Conservation (phyloP, 2,113 vertebrate species). For the Nesoenas mayeri region DNA sequence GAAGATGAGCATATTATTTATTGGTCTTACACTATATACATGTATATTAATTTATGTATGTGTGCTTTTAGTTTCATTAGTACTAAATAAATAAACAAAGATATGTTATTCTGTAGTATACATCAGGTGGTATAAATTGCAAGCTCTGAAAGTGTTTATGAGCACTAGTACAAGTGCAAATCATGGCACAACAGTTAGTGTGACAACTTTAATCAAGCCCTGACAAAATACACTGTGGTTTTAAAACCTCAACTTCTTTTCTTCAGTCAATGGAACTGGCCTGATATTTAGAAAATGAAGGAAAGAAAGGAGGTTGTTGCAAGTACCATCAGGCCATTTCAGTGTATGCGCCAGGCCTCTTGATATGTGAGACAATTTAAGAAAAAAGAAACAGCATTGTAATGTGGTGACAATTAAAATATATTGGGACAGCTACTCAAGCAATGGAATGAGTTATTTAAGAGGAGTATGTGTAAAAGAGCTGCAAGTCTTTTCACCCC, state of each 20-base stretch:
- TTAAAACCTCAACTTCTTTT: not conserved
- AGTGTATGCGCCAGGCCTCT: not conserved
- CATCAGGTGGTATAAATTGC: not conserved
- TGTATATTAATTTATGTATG: too few relatives aligned
- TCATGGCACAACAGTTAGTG: not conserved
- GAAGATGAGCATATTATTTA: not conserved
- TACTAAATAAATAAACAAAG: not conserved
- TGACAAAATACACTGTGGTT: not conserved
- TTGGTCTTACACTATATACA: not conserved
- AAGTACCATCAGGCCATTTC: not conserved
- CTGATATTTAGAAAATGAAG: not conserved
- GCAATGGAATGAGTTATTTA: not conserved
- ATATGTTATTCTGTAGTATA: not conserved
- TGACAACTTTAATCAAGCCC: not conserved
- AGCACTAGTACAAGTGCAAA: not conserved
- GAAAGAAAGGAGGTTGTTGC: not conserved
- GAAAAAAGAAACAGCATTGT: too few relatives aligned
- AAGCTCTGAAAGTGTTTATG: not conserved
- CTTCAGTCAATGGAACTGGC: not conserved
- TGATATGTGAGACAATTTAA: not conserved
- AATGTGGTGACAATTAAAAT: not conserved
- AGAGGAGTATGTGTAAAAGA: not conserved
- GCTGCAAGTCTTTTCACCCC: not conserved
- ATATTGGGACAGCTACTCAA: not conserved
- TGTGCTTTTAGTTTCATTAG: not conserved